Evolutionary conservation across 2,797 vertebrate species (phyloP), one percentile per base, ranked within the genome.

Genomic region (Lateolabrax maculatus): DNA sequence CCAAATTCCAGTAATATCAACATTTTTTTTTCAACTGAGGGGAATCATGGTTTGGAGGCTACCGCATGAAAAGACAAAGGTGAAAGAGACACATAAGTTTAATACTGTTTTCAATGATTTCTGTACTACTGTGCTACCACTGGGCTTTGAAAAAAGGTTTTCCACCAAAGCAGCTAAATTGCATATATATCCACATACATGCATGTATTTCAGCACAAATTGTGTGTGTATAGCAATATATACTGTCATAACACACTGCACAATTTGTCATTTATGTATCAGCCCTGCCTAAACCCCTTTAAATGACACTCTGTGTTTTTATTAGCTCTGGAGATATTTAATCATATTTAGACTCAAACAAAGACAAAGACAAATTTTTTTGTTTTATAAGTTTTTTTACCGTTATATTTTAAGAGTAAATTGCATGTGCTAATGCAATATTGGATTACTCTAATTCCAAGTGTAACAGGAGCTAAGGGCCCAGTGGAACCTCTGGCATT

Each of bases 401-500:
- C 23, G 46, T 67, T 27, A 68, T 60, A 46, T 81, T 69, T 72
- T 16, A 67, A 75, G 70, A 70, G 19, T 21, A 56, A 27, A 16
- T 68, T 64, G 69, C 4, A 36, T 41, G 27, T 9, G 3, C 37
- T 25, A 53, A 48, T 56, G 53, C 19, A 46, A 56, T 43, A 23
- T 66, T 76, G 43, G 10, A 46, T 51, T 71, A 23, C 70, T 76
- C 37, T 57, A 31, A 27, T 51, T 63, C 49, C 34, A 27, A 56
- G 71, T 77, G 64, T 27, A 64, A 15, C 27, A 66, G 65, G 61
- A 73, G 61, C 74, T 65, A 23, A 73, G 60, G 4, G 11, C 57
- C 64, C 49, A 70, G 55, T n/a, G 62, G 37, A 65, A 77, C 53
- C 68, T 80, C 43, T 16, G 65, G 78, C 68, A 76, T 83, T 81